Evolutionary conservation across 2,797 vertebrate species (phyloP), one percentile per base, ranked within the genome.

Genomic region (Syngnathus rostellatus): DNA sequence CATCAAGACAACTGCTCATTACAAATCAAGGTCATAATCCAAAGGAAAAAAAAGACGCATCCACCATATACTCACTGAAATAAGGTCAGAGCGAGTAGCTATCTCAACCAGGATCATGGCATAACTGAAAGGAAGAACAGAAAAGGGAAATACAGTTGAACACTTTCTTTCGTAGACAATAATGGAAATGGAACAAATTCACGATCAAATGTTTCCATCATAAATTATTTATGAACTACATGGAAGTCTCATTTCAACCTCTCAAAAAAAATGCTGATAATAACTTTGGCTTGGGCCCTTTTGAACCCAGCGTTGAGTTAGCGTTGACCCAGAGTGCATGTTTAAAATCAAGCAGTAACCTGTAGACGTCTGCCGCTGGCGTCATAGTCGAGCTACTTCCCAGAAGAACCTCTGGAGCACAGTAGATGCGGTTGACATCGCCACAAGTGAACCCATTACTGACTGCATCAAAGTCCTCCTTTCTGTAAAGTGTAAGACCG

Each of bases 41-140:
- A 51, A 48, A n/a, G 41, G 41, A 23, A 69, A 17, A 48, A 21
- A 31, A 69, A 17, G 12, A 16, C 25, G 53, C 1, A 8, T 48
- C 37, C 63, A 23, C 64, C 55, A 78, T 76, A 91, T 31, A 31
- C 90, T 89, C 77, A 92, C 91, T 61, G 81, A 88, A 72, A 90
- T 77, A 25, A 92, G 84, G 73, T 91, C 83, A 76, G 80, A 86
- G 59, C 89, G 83, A 74, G 89, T 90, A 16, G 90, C 89, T 69
- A 91, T 92, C 83, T 92, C 89, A 67, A 90, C 83, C 65, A 93
- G 78, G 76, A 92, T 88, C 78, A 93, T 82, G 63, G 89, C 89
- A 78, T 88, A 92, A 77, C 92, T 92, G 77, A 61, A 72, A 72
- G 72, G 53, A 67, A 68, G 39, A 65, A 55, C 62, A 38, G 63